A percentile compares a stretch with the other conserved stretches of the same genome.
Evolutionary conservation across 2,113 vertebrate species (phyloP).

Genomic region (Aix galericulata): DNA sequence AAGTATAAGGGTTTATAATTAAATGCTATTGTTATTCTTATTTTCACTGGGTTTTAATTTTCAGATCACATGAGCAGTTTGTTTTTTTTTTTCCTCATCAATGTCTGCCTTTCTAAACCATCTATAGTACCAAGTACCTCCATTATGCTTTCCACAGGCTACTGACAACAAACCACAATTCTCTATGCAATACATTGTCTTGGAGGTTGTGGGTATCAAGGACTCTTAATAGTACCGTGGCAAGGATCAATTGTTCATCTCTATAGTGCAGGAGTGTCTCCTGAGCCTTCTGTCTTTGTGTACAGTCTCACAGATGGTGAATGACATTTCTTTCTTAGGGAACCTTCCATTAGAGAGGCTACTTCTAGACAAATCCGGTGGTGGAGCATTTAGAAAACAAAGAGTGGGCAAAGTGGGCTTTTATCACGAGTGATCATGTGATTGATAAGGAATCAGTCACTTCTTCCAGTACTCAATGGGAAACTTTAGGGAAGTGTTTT

Average conservation of each 20-base stretch:
- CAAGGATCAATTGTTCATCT: slow-evolving; percentile 11
- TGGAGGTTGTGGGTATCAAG: slow-evolving; percentile 11
- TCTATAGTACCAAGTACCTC: slow-evolving; percentile 6
- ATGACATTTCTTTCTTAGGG: slow-evolving; percentile 51
- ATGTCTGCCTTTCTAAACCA: slow-evolving; percentile 36
- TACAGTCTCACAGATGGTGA: slow-evolving; percentile 3
- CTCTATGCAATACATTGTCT: slow-evolving; percentile 29
- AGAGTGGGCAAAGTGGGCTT: not conserved
- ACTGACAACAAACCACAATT: slow-evolving; percentile 41
- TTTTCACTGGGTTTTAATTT: not conserved
- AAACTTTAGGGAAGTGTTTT: not conserved
- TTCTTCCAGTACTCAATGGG: not conserved
- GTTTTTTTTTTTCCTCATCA: slow-evolving; percentile 32
- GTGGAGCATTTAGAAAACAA: slow-evolving; percentile 2
- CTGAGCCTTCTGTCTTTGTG: slow-evolving; percentile 24
- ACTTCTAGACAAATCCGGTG: not conserved
- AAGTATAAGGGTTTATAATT: not conserved
- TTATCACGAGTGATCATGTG: slow-evolving; percentile 7
- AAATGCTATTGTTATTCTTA: not conserved
- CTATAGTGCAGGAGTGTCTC: slow-evolving; percentile 27
- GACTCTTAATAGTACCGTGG: slow-evolving; percentile 13
- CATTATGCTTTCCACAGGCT: not conserved
- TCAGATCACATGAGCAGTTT: not conserved
- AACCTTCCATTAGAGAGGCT: slow-evolving; percentile 38
- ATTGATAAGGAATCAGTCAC: not conserved